These are phyloP conservation scores for Drosophila guanche DNA, from an alignment of 1,140 invertebrate genomes.

Conservation along the genomic window DNA sequence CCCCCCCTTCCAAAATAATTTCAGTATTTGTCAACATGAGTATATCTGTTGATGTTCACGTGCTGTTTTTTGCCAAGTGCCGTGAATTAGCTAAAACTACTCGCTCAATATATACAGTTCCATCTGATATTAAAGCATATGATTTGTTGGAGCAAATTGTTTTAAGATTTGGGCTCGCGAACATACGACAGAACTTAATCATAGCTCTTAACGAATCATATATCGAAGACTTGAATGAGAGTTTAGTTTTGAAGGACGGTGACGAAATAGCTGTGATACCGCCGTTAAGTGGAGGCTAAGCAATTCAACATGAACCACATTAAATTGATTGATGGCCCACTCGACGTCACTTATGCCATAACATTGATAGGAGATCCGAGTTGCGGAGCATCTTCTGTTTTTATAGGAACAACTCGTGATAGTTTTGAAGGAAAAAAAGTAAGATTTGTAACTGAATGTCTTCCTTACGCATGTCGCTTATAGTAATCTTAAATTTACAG, in stretches of 20 bases:
- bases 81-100: slow-evolving; percentile 89
- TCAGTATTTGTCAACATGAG: slow-evolving; percentile 16
- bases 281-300: slow-evolving; percentile 92
- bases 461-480: no score
- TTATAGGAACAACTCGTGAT: slow-evolving; percentile 96
- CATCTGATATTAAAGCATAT: slow-evolving; percentile 84
- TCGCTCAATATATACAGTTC: slow-evolving; percentile 85
- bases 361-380: slow-evolving; percentile 87
- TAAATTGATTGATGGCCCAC: slow-evolving; percentile 87
- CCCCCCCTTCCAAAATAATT: no score
- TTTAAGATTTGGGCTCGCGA: slow-evolving; percentile 86
- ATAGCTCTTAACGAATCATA: slow-evolving; percentile 93
- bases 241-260: slow-evolving; percentile 85
- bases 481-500: slow-evolving; percentile 73
- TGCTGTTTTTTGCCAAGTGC: slow-evolving; percentile 95
- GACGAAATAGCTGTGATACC: slow-evolving; percentile 94
- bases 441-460: slow-evolving; percentile 25
- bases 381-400: slow-evolving; percentile 94
- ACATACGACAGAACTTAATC: slow-evolving; percentile 89
- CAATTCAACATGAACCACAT: slow-evolving; percentile 86
- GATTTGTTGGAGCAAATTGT: slow-evolving; percentile 85
- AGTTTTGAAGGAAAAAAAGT: slow-evolving; percentile 94
- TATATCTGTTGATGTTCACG: slow-evolving; percentile 85
- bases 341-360: slow-evolving; percentile 89
- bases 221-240: slow-evolving; percentile 84